Evolutionary conservation across 2,113 vertebrate genomes (phyloP), one percentile per base, ranked within the genome.

Genomic region (Tetrao urogallus): DNA sequence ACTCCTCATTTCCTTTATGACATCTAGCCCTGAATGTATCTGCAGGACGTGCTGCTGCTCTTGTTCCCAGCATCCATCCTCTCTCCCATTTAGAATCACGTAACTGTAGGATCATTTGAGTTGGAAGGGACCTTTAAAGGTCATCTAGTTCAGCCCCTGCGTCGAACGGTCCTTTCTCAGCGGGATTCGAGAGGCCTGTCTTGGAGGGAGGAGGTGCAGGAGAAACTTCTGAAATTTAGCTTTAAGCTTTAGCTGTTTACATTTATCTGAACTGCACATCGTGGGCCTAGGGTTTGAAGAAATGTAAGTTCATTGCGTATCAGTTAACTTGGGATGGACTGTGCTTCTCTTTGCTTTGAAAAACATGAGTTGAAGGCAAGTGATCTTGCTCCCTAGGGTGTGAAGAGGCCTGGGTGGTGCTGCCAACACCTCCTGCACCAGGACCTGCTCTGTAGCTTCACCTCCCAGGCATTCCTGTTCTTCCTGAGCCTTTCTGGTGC

Each of bases 1-100:
- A 82, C 91, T 93, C 71, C 48, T 88, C 92, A 93, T 95, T 93
- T 96, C 80, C 71, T 91, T 80, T 88, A 60, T 86, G 79, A 88
- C 73, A 94, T 90, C 40, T 40, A 73, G 40, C 18, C 20, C 30
- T 65, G 38, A 92, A 42, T 76, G 85, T 47, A 48, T 40, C 60
- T 78, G 83, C 43, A 90, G 71, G 78, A 58, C 52, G 76, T 18
- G 28, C 30, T 71, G 27, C 82, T 64, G n/a, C 47, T 95, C 78
- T 86, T 6, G 1, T 45, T 96, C 54, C 66, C 76, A 42, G 50
- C 56, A 87, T 73, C 10, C 56, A 87, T 73, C 10, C 21, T 77
- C 45, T 47, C 86, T 89, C 47, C 54, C 54, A 57, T 92, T 90
- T 90, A 30, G 52, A 28, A 17, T 28, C 27, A 17, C 10, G 9